phyloP scores from a whole-genome alignment of 2,113 vertebrate genomes.

The Gallinago media region DNA sequence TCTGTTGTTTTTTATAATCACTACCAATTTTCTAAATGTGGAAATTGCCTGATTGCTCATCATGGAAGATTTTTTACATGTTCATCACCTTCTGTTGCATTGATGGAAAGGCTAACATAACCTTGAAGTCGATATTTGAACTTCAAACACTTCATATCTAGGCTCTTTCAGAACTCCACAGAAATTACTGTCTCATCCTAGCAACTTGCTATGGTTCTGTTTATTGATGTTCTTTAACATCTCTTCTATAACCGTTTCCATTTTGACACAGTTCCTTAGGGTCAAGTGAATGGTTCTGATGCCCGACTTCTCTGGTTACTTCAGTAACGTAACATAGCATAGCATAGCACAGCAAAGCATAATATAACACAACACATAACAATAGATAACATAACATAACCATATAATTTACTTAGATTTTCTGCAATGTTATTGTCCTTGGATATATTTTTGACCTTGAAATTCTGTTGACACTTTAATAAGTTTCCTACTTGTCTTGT shows the following conservation, averaged over 20 bases:
- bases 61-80: neutral
- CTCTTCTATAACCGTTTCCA: neutral
- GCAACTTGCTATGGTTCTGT: neutral
- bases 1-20: neutral
- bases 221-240: neutral
- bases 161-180: neutral
- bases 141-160: neutral
- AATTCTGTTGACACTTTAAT: neutral
- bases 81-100: neutral
- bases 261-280: neutral
- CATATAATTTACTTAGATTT: neutral
- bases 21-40: neutral
- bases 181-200: neutral
- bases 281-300: neutral
- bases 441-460: neutral
- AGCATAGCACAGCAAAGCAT: neutral
- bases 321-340: neutral
- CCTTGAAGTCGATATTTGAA: neutral
- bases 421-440: neutral
- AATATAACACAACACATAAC: neutral
- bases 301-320: neutral
- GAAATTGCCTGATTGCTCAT: neutral
- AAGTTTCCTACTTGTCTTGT: neutral
- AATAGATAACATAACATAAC: too few relatives aligned
- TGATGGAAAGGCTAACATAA: neutral